phyloP scores from a whole-genome alignment of 2,797 vertebrate species.

The Cygnus olor region DNA sequence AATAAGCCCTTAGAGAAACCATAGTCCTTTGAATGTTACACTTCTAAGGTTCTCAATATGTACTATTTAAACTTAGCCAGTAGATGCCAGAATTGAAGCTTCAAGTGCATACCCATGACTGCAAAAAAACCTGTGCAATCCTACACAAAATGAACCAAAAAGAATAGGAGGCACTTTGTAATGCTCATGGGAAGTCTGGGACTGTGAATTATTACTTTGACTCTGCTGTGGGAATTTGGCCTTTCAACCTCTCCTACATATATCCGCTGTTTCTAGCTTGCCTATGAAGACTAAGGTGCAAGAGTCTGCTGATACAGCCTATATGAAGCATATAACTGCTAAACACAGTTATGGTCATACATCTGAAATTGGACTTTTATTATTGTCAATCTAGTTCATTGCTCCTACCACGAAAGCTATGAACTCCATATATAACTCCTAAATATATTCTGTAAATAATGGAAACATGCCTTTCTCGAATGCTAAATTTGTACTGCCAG shows the following conservation, averaged over 20 bases:
- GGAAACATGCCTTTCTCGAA: background rate
- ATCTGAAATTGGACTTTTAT: background rate
- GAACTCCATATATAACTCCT: background rate
- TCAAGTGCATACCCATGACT: background rate
- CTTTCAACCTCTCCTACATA: background rate
- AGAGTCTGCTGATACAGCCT: background rate
- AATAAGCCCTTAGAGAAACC: background rate
- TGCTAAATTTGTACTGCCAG: background rate
- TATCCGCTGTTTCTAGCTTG: background rate
- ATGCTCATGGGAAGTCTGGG: background rate
- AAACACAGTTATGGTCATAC: background rate
- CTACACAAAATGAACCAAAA: background rate
- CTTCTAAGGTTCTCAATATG: background rate
- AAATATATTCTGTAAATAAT: background rate
- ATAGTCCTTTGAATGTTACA: background rate
- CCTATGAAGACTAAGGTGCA: background rate
- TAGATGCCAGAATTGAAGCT: background rate
- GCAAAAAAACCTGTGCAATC: background rate
- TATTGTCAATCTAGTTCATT: background rate
- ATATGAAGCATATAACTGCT: background rate
- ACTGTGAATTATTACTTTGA: background rate
- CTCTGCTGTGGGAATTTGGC: accelerated
- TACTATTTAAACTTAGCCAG: background rate
- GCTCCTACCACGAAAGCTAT: background rate
- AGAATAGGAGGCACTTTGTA: background rate